Evolutionary conservation across 1,140 invertebrate species (phyloP), one percentile per base, ranked within the genome.

Genomic region (Palaemon carinicauda): DNA sequence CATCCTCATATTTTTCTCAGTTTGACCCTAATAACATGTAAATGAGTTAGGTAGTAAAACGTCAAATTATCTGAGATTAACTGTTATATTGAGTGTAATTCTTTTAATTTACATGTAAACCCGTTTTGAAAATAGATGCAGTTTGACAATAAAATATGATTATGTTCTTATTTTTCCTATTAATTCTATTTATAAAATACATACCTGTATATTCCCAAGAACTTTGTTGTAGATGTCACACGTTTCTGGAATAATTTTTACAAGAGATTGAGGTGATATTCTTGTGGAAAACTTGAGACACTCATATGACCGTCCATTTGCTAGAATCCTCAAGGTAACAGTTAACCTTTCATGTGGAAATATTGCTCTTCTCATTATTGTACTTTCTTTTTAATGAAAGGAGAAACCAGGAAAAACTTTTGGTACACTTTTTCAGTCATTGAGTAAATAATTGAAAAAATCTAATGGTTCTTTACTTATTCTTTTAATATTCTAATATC

Each of bases 71-170:
- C 73, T 75, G 73, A 75, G 73, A 75, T 75, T 33, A 75, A 75
- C 9, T 77, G 50, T 77, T 27, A 77, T 31, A 77, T 41, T 77
- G 50, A 79, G 77, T 79, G 77, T 79, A 79, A 33, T 75, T 31
- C 77, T 79, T 79, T 79, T 3, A 79, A 53, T 53, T 19, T 79
- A 12, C 24, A 79, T 79, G 77, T 79, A 79, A 79, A 79, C 10
- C 77, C 77, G 77, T 79, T 79, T 50, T 79, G 50, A 24, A 79
- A 79, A 79, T 79, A 79, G 19, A 79, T 79, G 77, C 77, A 79
- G 50, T 54, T 79, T 79, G 77, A 53, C 50, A 52, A 79, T 79
- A 79, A 79, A 79, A 79, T 79, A 79, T 79, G 77, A n/a, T n/a
- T n/a, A n/a, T n/a, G n/a, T n/a, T n/a, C n/a, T n/a, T n/a, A n/a